Percentiles rank a stretch among this genome's conserved stretches.
Evolutionary conservation across 2,888 invertebrate genomes (phyloP).

Genomic region (Aspidapion aeneum): DNA sequence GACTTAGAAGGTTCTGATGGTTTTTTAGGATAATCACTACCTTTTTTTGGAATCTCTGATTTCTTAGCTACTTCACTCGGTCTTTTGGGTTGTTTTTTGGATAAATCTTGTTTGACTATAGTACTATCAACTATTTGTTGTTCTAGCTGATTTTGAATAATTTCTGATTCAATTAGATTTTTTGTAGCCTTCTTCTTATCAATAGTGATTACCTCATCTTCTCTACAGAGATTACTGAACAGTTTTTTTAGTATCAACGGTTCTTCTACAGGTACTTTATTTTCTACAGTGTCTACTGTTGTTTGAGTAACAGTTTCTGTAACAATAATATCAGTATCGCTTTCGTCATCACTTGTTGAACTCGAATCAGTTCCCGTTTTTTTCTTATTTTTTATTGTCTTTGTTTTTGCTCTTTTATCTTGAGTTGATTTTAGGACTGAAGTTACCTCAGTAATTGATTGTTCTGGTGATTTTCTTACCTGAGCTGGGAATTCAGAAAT

Average conservation of each 20-base stretch:
- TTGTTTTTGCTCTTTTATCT: conserved; percentile 18
- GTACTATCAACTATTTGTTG: not conserved
- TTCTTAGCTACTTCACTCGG: not conserved
- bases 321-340: not conserved
- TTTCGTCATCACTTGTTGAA: conserved; percentile 18
- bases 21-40: not conserved
- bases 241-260: conserved; percentile 39
- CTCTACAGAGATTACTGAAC: conserved; percentile 36
- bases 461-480: conserved; percentile 24
- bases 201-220: conserved; percentile 36
- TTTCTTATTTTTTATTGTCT: conserved; percentile 20
- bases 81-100: not conserved
- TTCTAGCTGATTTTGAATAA: conserved; percentile 23
- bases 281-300: conserved; percentile 23
- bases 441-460: conserved; percentile 18
- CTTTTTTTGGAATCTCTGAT: not conserved
- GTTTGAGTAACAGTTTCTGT: conserved; percentile 9
- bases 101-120: not conserved
- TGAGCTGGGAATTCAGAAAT: conserved; percentile 28
- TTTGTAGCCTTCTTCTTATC: conserved; percentile 27
- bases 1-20: not conserved
- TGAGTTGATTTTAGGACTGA: conserved; percentile 11
- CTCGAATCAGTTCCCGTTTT: conserved; percentile 19
- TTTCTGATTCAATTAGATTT: conserved; percentile 30
- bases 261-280: conserved; percentile 40